Base-by-base conservation (phyloP, 1,140 invertebrate genomes). In the Habropoda laboriosa region DNA sequence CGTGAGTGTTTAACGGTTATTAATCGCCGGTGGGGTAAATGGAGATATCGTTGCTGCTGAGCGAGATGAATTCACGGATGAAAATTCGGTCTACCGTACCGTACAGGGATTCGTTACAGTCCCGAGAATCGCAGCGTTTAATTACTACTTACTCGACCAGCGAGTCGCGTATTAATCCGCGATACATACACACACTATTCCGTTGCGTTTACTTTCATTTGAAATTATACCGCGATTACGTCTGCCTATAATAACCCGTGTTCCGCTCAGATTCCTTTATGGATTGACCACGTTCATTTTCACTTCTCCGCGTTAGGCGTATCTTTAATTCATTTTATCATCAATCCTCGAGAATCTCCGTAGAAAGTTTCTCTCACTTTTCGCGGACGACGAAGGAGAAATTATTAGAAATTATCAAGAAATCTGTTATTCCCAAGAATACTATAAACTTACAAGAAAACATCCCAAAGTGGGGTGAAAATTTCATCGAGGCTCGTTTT, bases 1-100 rank as follows among this genome's bases (percentile, higher is more conserved):
- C n/a, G 49, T 35, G 49, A 55, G 27, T 57, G 49, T 76, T 76
- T 68, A 76, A 67, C 27, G 73, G 63, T 67, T 67, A 68, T 76
- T 57, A 66, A 76, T 76, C 73, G 73, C 21, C n/a, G n/a, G 38
- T 49, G 38, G 47, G 55, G n/a, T 30, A 12, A 30, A 67, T 30
- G 21, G 61, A 64, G 61, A 42, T 67, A 42, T 76, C 49, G 63
- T 63, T 49, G n/a, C n/a, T n/a, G n/a, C n/a, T n/a, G n/a, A n/a
- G n/a, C n/a, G n/a, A n/a, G n/a, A n/a, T n/a, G 51, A 30, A 47
- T 45, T 60, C 35, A 12, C 1, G 2, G 8, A 10, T 6, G 49
- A 38, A 35, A 49, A 70, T 70, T 40, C 30, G 51, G 30, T 51
- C 21, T 4, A 1, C 7, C 45, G 53, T 3, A 0, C 27, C 13